These are phyloP conservation scores for Hylaea fasciaria DNA, from an alignment of 2,888 invertebrate genomes.

Conservation along the genomic window DNA sequence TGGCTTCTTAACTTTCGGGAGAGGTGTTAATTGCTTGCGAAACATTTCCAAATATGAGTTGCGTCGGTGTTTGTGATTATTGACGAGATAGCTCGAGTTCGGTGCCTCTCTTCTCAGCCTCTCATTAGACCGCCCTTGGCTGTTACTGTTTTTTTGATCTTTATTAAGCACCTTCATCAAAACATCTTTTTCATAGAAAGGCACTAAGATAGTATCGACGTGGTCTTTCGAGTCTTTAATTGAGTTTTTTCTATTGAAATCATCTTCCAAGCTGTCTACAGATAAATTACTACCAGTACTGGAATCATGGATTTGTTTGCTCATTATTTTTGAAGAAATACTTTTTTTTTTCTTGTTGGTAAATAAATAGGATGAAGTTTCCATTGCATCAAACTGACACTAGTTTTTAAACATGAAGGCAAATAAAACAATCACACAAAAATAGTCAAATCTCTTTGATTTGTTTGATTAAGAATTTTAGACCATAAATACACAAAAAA, in stretches of 20 bases:
- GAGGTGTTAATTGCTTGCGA: conserved; percentile 67
- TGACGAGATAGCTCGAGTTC: conserved; percentile 64
- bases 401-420: conserved; percentile 1
- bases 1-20: conserved; percentile 40
- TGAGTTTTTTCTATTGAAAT: conserved; percentile 53
- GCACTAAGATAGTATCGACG: conserved; percentile 76
- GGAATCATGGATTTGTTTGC: conserved; percentile 51
- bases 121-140: conserved; percentile 43
- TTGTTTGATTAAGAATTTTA: too few species aligned
- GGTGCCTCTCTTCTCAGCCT: conserved; percentile 52
- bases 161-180: conserved; percentile 73
- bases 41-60: conserved; percentile 72
- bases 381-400: conserved; percentile 55
- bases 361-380: conserved; percentile 64
- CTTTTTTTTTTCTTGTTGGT: conserved; percentile 62
- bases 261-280: conserved; percentile 70
- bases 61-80: conserved; percentile 60
- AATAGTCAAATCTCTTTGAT: too few species aligned
- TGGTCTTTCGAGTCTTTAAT: conserved; percentile 57
- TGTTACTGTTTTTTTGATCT: conserved; percentile 52
- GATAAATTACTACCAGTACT: conserved; percentile 69
- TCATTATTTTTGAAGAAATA: conserved; percentile 56
- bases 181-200: conserved; percentile 79
- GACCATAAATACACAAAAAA: too few species aligned
- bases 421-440: too few species aligned